Percentiles rank a stretch among this genome's conserved stretches.
Conservation (phyloP, 2,113 vertebrate species). For the Tamias sibiricus region DNA sequence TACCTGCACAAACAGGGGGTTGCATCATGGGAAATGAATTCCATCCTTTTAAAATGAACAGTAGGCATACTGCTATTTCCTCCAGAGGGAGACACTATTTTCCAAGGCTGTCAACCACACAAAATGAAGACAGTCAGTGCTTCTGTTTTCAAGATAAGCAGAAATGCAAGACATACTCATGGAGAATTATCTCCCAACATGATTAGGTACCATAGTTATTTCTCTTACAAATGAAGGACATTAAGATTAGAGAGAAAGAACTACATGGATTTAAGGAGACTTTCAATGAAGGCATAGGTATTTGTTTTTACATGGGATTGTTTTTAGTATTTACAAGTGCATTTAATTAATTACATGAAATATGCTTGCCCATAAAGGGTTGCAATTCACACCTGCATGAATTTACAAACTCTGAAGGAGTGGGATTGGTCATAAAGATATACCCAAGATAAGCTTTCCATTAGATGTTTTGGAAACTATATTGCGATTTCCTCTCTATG, state of each 20-base stretch:
- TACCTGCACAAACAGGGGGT: background rate
- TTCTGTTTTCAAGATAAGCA: background rate
- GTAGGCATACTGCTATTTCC: background rate
- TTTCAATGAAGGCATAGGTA: background rate
- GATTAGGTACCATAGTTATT: background rate
- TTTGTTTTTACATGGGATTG: background rate
- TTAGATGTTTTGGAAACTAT: slow-evolving; percentile 6
- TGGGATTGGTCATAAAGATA: background rate
- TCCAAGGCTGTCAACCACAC: background rate
- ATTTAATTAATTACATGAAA: background rate
- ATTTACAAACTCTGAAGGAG: background rate
- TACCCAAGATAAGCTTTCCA: background rate
- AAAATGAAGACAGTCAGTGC: background rate
- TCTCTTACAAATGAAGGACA: background rate
- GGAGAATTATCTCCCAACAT: background rate
- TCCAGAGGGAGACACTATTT: background rate
- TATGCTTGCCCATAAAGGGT: background rate
- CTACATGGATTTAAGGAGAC: background rate
- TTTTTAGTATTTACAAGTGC: slow-evolving; percentile 13
- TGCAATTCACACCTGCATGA: background rate
- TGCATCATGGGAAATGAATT: background rate
- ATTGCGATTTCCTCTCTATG: background rate
- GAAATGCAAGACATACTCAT: background rate
- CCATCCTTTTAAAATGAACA: background rate
- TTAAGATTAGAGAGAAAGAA: background rate